These are phyloP conservation scores for Nasalis larvatus DNA, from an alignment of 2,113 vertebrate genomes.

Conservation along the genomic window DNA sequence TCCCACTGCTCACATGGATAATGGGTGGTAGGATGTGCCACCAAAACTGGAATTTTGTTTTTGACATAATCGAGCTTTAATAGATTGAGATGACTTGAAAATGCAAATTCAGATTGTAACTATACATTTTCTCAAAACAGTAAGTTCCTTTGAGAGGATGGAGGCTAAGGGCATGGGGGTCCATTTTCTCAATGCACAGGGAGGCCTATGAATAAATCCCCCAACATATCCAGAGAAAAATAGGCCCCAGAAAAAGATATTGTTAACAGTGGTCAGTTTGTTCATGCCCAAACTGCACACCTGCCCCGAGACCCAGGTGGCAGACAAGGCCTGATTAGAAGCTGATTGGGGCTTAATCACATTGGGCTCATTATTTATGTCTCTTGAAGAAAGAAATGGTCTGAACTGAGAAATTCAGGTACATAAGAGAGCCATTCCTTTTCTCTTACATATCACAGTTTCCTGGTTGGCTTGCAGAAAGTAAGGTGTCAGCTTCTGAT, in stretches of 20 bases:
- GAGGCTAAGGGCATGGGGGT: conserved; percentile 59
- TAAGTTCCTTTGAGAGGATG: conserved; percentile 62
- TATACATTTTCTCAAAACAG: conserved; percentile 70
- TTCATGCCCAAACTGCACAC: conserved; percentile 63
- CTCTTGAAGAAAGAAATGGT: conserved; percentile 38
- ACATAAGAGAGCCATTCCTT: background rate
- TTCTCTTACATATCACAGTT: background rate
- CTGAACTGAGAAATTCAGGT: conserved; percentile 55
- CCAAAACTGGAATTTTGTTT: conserved; percentile 43
- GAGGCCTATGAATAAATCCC: conserved; percentile 63
- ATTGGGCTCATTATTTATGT: conserved; percentile 39
- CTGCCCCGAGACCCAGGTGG: conserved; percentile 69
- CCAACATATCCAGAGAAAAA: conserved; percentile 65
- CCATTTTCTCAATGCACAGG: conserved; percentile 70
- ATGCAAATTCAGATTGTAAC: conserved; percentile 57
- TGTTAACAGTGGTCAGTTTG: conserved; percentile 69
- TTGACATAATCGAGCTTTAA: conserved; percentile 44
- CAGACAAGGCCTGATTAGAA: conserved; percentile 39
- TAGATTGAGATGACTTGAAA: conserved; percentile 29
- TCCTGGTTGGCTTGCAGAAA: background rate
- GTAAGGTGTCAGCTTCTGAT: background rate
- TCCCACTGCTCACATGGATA: conserved; percentile 33
- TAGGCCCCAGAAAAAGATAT: conserved; percentile 62
- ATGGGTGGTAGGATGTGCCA: conserved; percentile 47
- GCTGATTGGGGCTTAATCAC: conserved; percentile 44